Evolutionary conservation across 2,888 invertebrate genomes (phyloP).

Genomic region (Leptinotarsa peninsularis): DNA sequence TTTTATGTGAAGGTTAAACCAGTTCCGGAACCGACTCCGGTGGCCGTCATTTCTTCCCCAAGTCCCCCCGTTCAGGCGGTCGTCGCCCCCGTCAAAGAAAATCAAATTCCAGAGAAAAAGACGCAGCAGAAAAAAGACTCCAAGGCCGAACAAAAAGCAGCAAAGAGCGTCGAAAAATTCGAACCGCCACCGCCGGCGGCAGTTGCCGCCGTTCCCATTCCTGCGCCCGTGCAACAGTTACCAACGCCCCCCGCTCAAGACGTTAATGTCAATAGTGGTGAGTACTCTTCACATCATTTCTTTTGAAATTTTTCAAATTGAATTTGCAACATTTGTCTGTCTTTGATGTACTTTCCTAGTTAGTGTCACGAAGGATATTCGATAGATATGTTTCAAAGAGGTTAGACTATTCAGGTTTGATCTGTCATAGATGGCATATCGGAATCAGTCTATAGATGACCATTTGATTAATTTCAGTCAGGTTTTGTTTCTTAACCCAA

Average conservation of each 20-base stretch:
- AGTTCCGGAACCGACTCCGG: neutral
- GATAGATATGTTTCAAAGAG: too few species aligned
- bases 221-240: conserved; percentile 28
- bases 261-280: conserved; percentile 36
- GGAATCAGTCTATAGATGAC: too few species aligned
- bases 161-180: neutral
- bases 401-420: too few species aligned
- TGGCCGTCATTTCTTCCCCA: neutral
- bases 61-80: neutral
- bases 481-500: too few species aligned
- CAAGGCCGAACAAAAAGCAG: conserved; percentile 9
- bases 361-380: too few species aligned
- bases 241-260: conserved; percentile 42
- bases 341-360: too few species aligned
- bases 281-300: conserved; percentile 15
- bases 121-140: conserved; percentile 19
- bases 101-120: conserved; percentile 26
- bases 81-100: neutral
- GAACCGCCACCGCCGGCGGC: conserved; percentile 17
- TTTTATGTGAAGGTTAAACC: conserved; percentile 8
- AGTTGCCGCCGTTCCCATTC: conserved; percentile 22
- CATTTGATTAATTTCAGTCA: too few species aligned
- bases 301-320: too few species aligned
- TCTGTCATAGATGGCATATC: too few species aligned
- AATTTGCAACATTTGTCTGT: too few species aligned